These are phyloP conservation scores for Drosophila arawakana DNA, from an alignment of 1,140 invertebrate genomes.

Conservation along the genomic window DNA sequence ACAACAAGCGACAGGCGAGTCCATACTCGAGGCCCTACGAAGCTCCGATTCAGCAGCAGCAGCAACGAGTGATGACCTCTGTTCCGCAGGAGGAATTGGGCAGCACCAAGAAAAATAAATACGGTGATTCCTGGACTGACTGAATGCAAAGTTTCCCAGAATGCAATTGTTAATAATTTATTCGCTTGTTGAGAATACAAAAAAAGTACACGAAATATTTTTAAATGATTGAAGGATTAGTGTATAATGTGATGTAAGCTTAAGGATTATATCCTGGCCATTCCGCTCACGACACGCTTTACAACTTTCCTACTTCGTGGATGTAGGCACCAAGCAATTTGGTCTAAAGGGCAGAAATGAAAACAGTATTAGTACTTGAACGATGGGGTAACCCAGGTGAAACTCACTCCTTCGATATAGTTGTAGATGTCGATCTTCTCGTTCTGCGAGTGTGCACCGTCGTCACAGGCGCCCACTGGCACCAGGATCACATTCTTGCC, in stretches of 20 bases:
- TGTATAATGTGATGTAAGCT: conserved; percentile 22
- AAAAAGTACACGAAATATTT: conserved; percentile 32
- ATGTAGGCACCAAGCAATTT: conserved; percentile 94
- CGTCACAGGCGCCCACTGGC: conserved; percentile 96
- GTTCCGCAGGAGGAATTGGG: not conserved
- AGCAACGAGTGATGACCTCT: conserved; percentile 5
- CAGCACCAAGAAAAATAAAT: conserved; percentile 66
- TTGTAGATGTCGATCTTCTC: conserved; percentile 97
- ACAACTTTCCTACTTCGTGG: conserved; percentile 88
- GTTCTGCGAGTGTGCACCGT: conserved; percentile 99
- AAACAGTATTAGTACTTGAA: not conserved
- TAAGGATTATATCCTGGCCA: conserved; percentile 19
- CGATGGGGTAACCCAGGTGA: not conserved
- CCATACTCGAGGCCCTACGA: conserved; percentile 70
- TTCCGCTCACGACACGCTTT: conserved; percentile 6
- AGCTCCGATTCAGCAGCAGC: conserved; percentile 45
- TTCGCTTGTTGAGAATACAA: conserved; percentile 43
- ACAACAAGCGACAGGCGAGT: conserved; percentile 83
- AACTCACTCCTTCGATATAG: conserved; percentile 96
- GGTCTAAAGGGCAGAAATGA: conserved; percentile 86
- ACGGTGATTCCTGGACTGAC: conserved; percentile 81
- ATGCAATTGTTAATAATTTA: conserved; percentile 49
- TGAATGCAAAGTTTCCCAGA: conserved; percentile 18
- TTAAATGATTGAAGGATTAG: conserved; percentile 5
- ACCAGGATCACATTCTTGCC: conserved; percentile 96